A percentile compares a stretch with the other conserved stretches of the same genome.
Evolutionary conservation across 1,140 invertebrate genomes (phyloP).

Genomic region (Neelides sp.): DNA sequence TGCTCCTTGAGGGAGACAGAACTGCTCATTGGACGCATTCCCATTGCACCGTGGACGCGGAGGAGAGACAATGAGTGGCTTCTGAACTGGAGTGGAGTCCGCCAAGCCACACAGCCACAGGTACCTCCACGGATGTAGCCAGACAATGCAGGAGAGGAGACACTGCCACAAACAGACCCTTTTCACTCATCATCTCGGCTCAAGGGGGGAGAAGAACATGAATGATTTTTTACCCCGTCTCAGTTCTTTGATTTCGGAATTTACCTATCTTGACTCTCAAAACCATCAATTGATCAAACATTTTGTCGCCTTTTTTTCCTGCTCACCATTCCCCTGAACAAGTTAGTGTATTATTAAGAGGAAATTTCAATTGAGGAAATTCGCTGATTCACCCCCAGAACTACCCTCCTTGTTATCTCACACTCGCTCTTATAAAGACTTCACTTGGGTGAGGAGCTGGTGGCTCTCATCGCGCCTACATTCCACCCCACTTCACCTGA

Average conservation of each 20-base stretch:
- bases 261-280: conserved; percentile 22
- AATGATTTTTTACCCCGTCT: conserved; percentile 24
- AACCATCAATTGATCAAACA: conserved; percentile 32
- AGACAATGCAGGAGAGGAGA: background rate
- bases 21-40: conserved; percentile 12
- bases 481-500: no score
- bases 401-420: conserved; percentile 26
- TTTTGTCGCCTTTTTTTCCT: conserved; percentile 28
- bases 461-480: no score
- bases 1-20: conserved; percentile 12
- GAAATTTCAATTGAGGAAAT: conserved; percentile 17
- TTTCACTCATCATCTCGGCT: conserved; percentile 14
- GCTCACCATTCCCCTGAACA: conserved; percentile 20
- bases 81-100: conserved; percentile 16
- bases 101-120: conserved; percentile 8
- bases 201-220: conserved; percentile 17
- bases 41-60: no score
- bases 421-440: conserved; percentile 24
- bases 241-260: conserved; percentile 26
- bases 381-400: conserved; percentile 28
- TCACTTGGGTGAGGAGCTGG: no score
- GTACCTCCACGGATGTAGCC: background rate
- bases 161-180: background rate
- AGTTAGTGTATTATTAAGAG: conserved; percentile 23
- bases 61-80: conserved; percentile 1